Base-by-base conservation (phyloP, 2,797 vertebrate species). In the Siniperca undulata region DNA sequence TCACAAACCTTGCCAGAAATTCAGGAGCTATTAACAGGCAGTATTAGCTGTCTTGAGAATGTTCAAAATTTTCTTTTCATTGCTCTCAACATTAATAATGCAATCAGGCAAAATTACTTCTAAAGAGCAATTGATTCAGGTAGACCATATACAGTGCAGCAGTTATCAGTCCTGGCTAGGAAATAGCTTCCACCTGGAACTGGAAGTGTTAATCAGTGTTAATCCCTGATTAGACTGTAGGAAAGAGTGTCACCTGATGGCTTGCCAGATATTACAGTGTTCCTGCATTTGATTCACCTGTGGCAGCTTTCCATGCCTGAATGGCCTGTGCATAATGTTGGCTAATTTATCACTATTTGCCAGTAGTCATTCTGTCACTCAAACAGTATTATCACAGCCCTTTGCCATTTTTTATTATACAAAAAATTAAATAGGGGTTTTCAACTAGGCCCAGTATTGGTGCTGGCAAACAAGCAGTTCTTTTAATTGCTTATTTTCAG, bases 171-270 rank as follows among this genome's bases (percentile, higher is more conserved):
- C 56, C 14, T 40, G 42, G 22, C n/a, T 38, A n/a, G 67, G 38
- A 68, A 66, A 82, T 50, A 7, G 53, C 77, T 78, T 87, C 76
- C 34, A 58, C 42, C 59, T 72, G 62, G 61, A 82, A 60, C 65
- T 14, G 5, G 10, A 67, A 30, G 56, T 66, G 62, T 85, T 91
- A 82, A 88, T 81, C 58, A 68, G 69, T 30, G 30, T 53, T 88
- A 89, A 91, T 89, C 83, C 85, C 56, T 77, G 84, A 88, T 93
- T 81, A 88, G 74, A 68, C 46, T 82, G 44, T 50, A 10, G 64
- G 65, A 50, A 71, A 76, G 69, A 62, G 20, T 22, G 24, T 84
- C 8, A 8, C 27, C 30, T 40, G 59, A 7, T 53, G 53, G 68
- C 42, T 55, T 58, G 5, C 59, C 50, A 76, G 40, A 70, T 20